phyloP scores from a whole-genome alignment of 2,113 vertebrate species.

The Urocolius indicus region DNA sequence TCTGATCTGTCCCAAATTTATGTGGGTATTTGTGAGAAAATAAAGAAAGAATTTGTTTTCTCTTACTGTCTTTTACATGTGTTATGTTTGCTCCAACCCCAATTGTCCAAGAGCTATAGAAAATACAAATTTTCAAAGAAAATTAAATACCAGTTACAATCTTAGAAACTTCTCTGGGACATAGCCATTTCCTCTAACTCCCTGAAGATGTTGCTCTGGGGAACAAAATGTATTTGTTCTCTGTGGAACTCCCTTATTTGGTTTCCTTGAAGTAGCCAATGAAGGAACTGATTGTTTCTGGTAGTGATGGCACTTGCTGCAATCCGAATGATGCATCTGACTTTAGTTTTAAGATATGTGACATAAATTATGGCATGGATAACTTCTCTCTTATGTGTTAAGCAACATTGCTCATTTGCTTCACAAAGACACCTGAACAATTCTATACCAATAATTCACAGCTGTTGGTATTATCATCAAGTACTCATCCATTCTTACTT shows the following conservation, averaged over 20 bases:
- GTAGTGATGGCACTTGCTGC: not conserved
- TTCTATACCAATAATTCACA: not conserved
- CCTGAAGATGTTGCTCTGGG: not conserved
- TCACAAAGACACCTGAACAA: not conserved
- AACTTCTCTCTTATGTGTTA: not conserved
- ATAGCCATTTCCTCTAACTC: not conserved
- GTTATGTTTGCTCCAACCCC: not conserved
- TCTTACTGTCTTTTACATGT: not conserved
- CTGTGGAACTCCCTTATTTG: not conserved
- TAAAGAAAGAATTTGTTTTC: not conserved
- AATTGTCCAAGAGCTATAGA: not conserved
- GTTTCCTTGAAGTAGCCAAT: slow-evolving; percentile 3
- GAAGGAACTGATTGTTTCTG: not conserved
- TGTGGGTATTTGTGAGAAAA: not conserved
- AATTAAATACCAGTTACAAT: not conserved
- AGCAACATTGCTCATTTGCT: not conserved
- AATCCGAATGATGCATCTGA: not conserved
- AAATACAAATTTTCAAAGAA: not conserved
- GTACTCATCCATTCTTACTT: not conserved
- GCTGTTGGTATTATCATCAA: not conserved
- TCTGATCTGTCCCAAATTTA: not conserved
- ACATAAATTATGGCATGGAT: not conserved
- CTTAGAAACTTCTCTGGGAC: not conserved
- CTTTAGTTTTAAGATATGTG: not conserved
- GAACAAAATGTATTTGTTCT: not conserved